Evolutionary conservation across 2,113 vertebrate genomes (phyloP), one percentile per base, ranked within the genome.

Genomic region (Rhea pennata): DNA sequence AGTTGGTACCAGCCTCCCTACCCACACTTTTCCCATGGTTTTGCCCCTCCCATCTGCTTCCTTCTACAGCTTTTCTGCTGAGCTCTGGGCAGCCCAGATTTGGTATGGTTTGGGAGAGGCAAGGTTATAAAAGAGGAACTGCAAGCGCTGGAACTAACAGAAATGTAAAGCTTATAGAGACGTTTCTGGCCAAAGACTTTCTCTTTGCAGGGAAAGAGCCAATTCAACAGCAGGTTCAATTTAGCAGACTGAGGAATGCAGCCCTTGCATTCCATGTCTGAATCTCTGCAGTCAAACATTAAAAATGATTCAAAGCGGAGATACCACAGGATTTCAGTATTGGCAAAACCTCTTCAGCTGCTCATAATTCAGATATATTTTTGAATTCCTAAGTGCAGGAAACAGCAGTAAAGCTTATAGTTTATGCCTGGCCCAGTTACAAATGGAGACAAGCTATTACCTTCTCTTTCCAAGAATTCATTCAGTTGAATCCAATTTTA

Each of bases 381-480:
- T 31, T 40, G 44, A 91, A 76, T 93, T 96, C 77, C 84, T 84
- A 74, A 96, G 62, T 27, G 66, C 2, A 84, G 92, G 90, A 84
- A 88, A 86, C 84, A 82, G 95, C 90, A 95, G 88, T 84, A 95
- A 94, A 96, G 83, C 73, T 19, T 44, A 26, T 16, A 48, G 73
- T 84, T 96, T 87, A 58, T 92, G 62, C 66, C 86, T 97, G 96
- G 95, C 90, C 95, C 95, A 75, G 93, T 79, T 93, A 93, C 95
- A 94, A 96, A 87, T 31, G 53, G 70, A 88, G 73, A 88, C 77
- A 58, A 88, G 86, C 77, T 91, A 84, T 93, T 93, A 75, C 93
- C 53, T 75, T 62, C 80, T 88, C 96, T 87, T 93, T 97, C 96
- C 96, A 96, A 96, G 92, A 95, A 96, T 40, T 87, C 92, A 76